These are phyloP conservation scores for Lamellibrachia columna DNA, from an alignment of 2,888 invertebrate species.

Conservation along the genomic window DNA sequence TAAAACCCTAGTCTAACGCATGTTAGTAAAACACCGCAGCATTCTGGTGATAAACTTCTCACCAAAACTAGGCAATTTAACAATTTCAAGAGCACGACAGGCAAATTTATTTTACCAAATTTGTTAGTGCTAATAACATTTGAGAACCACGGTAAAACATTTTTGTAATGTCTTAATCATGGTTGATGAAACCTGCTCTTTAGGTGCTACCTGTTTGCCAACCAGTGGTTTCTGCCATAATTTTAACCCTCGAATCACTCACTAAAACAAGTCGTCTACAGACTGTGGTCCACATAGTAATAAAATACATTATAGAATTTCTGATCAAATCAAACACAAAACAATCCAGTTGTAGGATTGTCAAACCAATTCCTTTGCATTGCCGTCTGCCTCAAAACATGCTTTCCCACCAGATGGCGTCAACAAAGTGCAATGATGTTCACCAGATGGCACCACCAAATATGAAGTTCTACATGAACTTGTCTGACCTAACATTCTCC, in stretches of 20 bases:
- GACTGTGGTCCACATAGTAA: background rate
- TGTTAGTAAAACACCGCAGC: background rate
- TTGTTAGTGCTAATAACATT: background rate
- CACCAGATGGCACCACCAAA: background rate
- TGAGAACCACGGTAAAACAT: background rate
- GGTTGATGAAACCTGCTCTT: no score
- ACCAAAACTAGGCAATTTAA: background rate
- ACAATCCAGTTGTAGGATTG: background rate
- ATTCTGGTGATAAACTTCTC: background rate
- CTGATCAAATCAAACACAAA: background rate
- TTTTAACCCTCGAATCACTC: background rate
- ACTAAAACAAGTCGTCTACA: background rate
- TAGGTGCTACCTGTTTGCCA: no score
- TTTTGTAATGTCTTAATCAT: no score
- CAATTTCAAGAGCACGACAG: background rate
- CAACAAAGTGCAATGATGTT: background rate
- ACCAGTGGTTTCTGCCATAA: background rate
- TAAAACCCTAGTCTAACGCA: background rate
- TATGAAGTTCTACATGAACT: background rate
- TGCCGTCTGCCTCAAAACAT: background rate
- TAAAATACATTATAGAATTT: background rate
- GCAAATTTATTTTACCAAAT: background rate
- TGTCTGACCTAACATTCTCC: background rate
- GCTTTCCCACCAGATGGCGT: background rate
- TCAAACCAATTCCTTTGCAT: background rate